Evolutionary conservation across 1,140 invertebrate species (phyloP).

Genomic region (Caenorhabditis remanei): DNA sequence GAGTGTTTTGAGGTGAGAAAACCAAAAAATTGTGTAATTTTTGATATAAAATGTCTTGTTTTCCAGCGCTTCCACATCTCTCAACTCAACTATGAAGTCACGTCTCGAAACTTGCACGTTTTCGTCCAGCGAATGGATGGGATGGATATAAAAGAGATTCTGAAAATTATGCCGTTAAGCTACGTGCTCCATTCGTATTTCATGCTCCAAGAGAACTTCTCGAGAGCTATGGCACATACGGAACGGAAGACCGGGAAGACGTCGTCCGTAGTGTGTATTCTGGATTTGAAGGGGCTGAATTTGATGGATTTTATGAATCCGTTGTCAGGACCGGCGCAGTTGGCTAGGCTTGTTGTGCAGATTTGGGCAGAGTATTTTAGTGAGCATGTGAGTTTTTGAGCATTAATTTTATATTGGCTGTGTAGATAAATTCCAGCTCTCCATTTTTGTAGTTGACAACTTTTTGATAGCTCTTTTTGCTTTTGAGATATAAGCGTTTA

Average conservation of each 20-base stretch:
- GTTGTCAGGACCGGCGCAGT: constrained; percentile 63
- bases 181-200: constrained; percentile 66
- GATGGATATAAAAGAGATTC: constrained; percentile 66
- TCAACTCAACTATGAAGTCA: constrained; percentile 56
- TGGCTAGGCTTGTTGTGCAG: constrained; percentile 63
- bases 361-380: constrained; percentile 68
- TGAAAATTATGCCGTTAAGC: constrained; percentile 66
- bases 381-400: constrained; percentile 63
- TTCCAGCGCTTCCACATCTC: constrained; percentile 65
- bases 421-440: neutral
- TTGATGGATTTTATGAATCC: constrained; percentile 67
- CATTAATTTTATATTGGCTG: too few relatives aligned
- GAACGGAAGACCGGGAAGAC: constrained; percentile 62
- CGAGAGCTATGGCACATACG: constrained; percentile 54
- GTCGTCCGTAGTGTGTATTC: constrained; percentile 63
- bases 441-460: too few relatives aligned
- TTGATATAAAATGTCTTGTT: neutral
- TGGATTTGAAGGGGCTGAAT: constrained; percentile 68
- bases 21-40: neutral
- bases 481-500: too few relatives aligned
- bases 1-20: constrained; percentile 33
- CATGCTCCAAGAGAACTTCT: constrained; percentile 66
- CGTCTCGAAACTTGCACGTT: constrained; percentile 62
- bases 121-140: constrained; percentile 67
- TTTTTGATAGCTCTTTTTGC: too few relatives aligned